These are phyloP conservation scores for Drosophila orosa DNA, from an alignment of 1,140 invertebrate genomes.

Conservation along the genomic window DNA sequence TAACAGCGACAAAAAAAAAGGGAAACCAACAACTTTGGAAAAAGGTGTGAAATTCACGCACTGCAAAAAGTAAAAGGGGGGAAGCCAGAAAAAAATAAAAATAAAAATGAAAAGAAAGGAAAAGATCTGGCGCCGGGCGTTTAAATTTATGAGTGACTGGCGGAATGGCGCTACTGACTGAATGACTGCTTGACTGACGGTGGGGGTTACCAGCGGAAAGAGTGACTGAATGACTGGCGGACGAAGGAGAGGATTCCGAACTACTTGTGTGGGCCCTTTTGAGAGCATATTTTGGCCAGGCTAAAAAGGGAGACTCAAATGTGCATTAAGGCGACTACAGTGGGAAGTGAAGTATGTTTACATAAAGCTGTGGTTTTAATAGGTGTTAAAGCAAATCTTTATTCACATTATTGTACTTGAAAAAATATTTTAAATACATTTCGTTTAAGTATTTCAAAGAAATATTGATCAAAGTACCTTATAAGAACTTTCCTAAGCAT, in stretches of 20 bases:
- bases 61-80: slow-evolving; percentile 31
- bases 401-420: not conserved
- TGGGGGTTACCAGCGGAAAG: slow-evolving; percentile 7
- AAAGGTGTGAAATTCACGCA: slow-evolving; percentile 68
- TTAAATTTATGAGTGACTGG: slow-evolving; percentile 71
- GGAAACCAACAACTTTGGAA: slow-evolving; percentile 29
- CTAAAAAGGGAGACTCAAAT: slow-evolving; percentile 17
- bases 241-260: slow-evolving; percentile 22
- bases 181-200: slow-evolving; percentile 41
- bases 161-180: slow-evolving; percentile 38
- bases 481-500: not conserved
- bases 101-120: slow-evolving; percentile 21
- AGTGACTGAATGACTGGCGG: slow-evolving; percentile 28
- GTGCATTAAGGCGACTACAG: slow-evolving; percentile 9
- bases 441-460: not conserved
- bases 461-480: not conserved
- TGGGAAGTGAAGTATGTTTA: not conserved
- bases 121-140: slow-evolving; percentile 39
- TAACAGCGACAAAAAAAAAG: slow-evolving; percentile 12
- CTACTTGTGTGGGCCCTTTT: slow-evolving; percentile 55
- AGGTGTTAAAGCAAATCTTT: not conserved
- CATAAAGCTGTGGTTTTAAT: not conserved
- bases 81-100: slow-evolving; percentile 11
- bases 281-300: slow-evolving; percentile 8
- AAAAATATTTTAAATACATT: not conserved